phyloP scores from a whole-genome alignment of 2,113 vertebrate species.

The Mohoua ochrocephala region DNA sequence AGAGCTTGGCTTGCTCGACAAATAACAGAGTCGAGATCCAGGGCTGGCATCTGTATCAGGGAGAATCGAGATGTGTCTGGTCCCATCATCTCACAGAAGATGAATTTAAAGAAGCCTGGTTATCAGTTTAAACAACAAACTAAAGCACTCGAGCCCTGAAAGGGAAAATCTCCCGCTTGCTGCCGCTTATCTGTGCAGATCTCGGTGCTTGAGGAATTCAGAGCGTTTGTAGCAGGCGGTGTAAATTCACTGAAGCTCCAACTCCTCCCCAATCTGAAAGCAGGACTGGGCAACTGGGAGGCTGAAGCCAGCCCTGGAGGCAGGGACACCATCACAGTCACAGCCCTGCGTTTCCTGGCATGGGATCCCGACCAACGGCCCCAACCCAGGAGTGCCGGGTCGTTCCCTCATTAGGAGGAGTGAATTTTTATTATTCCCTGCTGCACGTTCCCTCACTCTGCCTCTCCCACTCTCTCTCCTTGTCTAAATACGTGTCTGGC shows the following conservation, averaged over 20 bases:
- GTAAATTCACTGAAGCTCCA: not conserved
- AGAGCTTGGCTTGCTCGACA: not conserved
- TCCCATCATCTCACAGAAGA: not conserved
- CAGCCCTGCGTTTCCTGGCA: not conserved
- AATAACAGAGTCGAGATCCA: not conserved
- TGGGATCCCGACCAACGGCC: not conserved
- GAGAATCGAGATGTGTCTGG: not conserved
- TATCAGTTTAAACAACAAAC: not conserved
- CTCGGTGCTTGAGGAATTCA: not conserved
- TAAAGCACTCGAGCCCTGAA: not conserved
- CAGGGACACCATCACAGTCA: not conserved
- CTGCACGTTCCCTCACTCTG: not conserved
- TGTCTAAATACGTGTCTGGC: constrained; percentile 6
- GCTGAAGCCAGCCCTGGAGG: not conserved
- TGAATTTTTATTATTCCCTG: constrained; percentile 58
- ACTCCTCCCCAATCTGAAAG: not conserved
- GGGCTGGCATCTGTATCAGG: not conserved
- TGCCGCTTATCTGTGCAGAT: not conserved
- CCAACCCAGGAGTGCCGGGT: not conserved
- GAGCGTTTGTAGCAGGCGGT: not conserved
- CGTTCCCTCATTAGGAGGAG: constrained; percentile 65
- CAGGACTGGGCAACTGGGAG: not conserved
- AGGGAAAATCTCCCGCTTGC: not conserved
- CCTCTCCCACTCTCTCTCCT: not conserved
- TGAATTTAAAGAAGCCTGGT: not conserved